A percentile compares a stretch with the other conserved stretches of the same genome.
phyloP scores from a whole-genome alignment of 1,140 invertebrate species.

The Ceratosolen solmsi region DNA sequence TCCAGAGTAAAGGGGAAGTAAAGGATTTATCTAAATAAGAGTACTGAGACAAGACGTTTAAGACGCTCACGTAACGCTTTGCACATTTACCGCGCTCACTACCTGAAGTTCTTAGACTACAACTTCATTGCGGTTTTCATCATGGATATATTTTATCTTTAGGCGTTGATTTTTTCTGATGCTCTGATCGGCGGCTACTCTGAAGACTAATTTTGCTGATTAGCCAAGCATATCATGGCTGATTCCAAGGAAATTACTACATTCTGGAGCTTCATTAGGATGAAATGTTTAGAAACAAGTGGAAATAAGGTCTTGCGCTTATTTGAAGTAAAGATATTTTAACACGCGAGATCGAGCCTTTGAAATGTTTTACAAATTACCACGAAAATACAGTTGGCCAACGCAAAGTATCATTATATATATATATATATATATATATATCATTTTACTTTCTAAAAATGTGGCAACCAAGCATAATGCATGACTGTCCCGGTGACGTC shows the following conservation, averaged over 20 bases:
- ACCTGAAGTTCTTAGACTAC: not conserved
- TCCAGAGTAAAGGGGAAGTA: constrained; percentile 51
- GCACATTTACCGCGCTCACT: not conserved
- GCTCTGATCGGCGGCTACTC: not conserved
- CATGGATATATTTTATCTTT: not conserved
- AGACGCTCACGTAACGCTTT: not conserved
- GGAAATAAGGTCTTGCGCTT: too few species aligned
- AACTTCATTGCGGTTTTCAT: not conserved
- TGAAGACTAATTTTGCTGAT: not conserved
- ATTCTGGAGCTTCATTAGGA: too few species aligned
- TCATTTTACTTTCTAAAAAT: not conserved
- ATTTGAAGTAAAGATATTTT: too few species aligned
- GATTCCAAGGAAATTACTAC: not conserved
- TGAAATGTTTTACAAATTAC: not conserved
- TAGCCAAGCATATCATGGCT: not conserved
- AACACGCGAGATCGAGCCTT: not conserved
- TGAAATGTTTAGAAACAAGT: too few species aligned
- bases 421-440: too few species aligned
- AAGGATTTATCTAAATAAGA: constrained; percentile 6
- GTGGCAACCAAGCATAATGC: not conserved
- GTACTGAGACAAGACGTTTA: not conserved
- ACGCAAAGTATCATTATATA: too few species aligned
- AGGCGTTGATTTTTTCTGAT: not conserved
- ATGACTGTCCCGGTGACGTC: not conserved
- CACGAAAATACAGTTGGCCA: not conserved